Conservation (phyloP, 2,888 invertebrate genomes). For the Perdita meconis region DNA sequence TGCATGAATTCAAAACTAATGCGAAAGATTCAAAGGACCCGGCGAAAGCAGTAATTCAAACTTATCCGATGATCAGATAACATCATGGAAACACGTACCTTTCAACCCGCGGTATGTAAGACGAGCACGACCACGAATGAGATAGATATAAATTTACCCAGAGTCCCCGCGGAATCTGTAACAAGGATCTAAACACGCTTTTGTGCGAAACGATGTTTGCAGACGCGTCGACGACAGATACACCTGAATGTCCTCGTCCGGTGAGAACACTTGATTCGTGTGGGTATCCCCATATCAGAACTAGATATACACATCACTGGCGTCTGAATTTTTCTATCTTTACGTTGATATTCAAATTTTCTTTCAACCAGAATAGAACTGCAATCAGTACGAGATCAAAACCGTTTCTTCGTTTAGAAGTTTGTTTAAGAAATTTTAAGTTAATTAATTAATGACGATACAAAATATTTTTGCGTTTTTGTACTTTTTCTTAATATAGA, state of each 20-base stretch:
- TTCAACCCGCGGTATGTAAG: slow-evolving; percentile 36
- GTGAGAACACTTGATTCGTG: slow-evolving; percentile 19
- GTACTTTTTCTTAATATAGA: no score
- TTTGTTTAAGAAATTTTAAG: no score
- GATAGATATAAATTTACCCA: slow-evolving; percentile 50
- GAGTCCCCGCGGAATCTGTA: slow-evolving; percentile 33
- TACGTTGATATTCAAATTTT: not conserved
- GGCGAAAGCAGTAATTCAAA: slow-evolving; percentile 51
- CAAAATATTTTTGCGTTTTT: no score
- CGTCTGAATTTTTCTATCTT: not conserved
- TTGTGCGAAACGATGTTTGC: slow-evolving; percentile 51
- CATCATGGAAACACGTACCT: slow-evolving; percentile 37
- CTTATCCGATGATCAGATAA: slow-evolving; percentile 59
- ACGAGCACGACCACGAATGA: slow-evolving; percentile 33
- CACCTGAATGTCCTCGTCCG: slow-evolving; percentile 11
- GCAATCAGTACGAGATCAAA: no score
- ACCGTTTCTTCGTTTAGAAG: no score
- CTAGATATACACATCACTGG: no score
- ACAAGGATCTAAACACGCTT: slow-evolving; percentile 51
- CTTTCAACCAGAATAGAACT: no score
- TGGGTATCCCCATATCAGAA: not conserved
- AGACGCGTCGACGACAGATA: slow-evolving; percentile 28
- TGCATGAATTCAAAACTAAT: slow-evolving; percentile 33
- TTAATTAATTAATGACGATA: no score
- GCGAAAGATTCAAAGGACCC: slow-evolving; percentile 22